These are phyloP conservation scores for Paralichthys olivaceus DNA, from an alignment of 2,113 vertebrate genomes.

Conservation along the genomic window DNA sequence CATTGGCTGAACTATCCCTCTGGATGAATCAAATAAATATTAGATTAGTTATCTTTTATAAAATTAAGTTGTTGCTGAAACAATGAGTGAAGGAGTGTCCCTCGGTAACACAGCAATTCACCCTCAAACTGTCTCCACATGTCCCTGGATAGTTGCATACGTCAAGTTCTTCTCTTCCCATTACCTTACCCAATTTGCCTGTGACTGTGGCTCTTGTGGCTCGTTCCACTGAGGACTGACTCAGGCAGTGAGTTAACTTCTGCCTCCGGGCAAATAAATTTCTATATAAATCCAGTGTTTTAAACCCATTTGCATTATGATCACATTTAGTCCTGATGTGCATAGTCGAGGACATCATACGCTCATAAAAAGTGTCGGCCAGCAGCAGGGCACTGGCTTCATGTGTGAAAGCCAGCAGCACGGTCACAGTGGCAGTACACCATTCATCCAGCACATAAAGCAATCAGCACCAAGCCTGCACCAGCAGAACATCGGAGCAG, in stretches of 20 bases:
- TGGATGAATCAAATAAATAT: too few relatives aligned
- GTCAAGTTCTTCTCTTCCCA: slow-evolving; percentile 23
- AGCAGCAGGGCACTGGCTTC: slow-evolving; percentile 9
- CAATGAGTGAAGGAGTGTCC: background rate
- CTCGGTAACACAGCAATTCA: background rate
- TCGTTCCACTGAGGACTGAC: slow-evolving; percentile 21
- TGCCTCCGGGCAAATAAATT: slow-evolving; percentile 24
- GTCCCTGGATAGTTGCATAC: slow-evolving; percentile 3
- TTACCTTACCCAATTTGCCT: slow-evolving; percentile 35
- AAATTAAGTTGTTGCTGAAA: too few relatives aligned
- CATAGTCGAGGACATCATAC: slow-evolving; percentile 20
- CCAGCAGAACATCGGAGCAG: slow-evolving; percentile 36
- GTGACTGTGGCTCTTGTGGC: slow-evolving; percentile 37
- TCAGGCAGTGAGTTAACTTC: slow-evolving; percentile 42
- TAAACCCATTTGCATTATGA: slow-evolving; percentile 1
- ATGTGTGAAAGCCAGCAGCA: slow-evolving; percentile 19
- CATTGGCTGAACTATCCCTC: background rate
- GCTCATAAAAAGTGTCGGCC: slow-evolving; percentile 4
- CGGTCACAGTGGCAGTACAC: slow-evolving; percentile 10
- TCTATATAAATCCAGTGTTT: slow-evolving; percentile 36
- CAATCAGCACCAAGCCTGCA: slow-evolving; percentile 42
- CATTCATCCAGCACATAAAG: slow-evolving; percentile 61
- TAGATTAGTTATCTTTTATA: background rate
- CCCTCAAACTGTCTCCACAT: slow-evolving; percentile 3
- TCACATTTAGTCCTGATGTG: slow-evolving; percentile 36